Conservation (phyloP, 64 coral and sea anemone species). For the Catalaphyllia jardinei region DNA sequence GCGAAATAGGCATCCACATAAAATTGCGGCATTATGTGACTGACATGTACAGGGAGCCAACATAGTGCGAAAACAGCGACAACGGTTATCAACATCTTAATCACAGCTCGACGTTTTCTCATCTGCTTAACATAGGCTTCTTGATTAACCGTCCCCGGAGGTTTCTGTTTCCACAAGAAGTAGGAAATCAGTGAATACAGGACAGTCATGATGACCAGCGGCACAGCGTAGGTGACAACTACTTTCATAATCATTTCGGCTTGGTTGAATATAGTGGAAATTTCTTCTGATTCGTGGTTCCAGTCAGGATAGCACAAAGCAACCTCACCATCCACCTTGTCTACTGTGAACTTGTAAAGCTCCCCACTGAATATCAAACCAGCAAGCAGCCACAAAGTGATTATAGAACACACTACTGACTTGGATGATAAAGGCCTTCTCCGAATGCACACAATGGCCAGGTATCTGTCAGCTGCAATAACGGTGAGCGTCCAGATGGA, state of each 20-base stretch:
- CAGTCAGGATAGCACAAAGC: constrained; percentile 27
- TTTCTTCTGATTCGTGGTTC: neutral
- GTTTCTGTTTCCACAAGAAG: constrained; percentile 56
- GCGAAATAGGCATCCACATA: neutral
- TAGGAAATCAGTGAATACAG: constrained; percentile 72
- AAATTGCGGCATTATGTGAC: constrained; percentile 34
- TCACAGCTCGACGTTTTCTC: constrained; percentile 23
- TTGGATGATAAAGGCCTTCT: constrained; percentile 49
- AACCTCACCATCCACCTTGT: neutral
- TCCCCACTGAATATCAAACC: constrained; percentile 47
- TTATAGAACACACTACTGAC: constrained; percentile 57
- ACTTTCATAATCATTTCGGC: constrained; percentile 68
- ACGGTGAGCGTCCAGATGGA: constrained; percentile 73
- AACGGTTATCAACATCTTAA: constrained; percentile 49
- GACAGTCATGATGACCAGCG: constrained; percentile 46
- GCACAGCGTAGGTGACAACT: constrained; percentile 53
- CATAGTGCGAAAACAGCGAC: constrained; percentile 53
- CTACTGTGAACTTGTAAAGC: constrained; percentile 60
- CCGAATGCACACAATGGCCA: constrained; percentile 55
- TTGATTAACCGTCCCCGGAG: constrained; percentile 12
- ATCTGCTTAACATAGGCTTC: constrained; percentile 33
- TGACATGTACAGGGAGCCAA: constrained; percentile 56
- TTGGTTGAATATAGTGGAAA: neutral
- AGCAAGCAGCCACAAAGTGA: constrained; percentile 58
- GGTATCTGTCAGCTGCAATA: constrained; percentile 84